Conservation (phyloP, 2,888 invertebrate species). For the Torymus auratus region DNA sequence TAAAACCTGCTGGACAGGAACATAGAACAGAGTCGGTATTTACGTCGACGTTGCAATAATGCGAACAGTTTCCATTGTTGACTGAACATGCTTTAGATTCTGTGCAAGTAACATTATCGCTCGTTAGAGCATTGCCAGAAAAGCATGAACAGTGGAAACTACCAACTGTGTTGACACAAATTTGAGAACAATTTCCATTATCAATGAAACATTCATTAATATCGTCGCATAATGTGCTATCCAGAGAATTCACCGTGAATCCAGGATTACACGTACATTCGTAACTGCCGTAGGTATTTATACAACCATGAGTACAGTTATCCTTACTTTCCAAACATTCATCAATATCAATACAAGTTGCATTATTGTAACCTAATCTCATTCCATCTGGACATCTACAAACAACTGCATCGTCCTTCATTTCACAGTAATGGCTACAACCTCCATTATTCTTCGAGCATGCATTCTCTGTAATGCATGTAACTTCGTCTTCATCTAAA, state of each 20-base stretch:
- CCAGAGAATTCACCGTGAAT: constrained; percentile 71
- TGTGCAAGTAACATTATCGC: constrained; percentile 66
- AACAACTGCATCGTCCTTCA: constrained; percentile 63
- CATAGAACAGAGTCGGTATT: constrained; percentile 76
- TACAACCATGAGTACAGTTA: constrained; percentile 76
- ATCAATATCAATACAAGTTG: constrained; percentile 75
- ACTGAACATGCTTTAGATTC: constrained; percentile 69
- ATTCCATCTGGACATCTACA: constrained; percentile 80
- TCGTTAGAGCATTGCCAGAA: constrained; percentile 69
- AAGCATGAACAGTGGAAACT: constrained; percentile 77
- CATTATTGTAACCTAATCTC: constrained; percentile 73
- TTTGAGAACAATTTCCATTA: constrained; percentile 79
- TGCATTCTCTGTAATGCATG: constrained; percentile 78
- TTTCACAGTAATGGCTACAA: constrained; percentile 77
- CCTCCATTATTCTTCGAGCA: constrained; percentile 76
- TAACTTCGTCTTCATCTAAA: constrained; percentile 66
- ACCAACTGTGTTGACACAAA: constrained; percentile 75
- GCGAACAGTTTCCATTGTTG: constrained; percentile 76
- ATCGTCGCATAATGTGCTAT: constrained; percentile 74
- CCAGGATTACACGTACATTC: constrained; percentile 78
- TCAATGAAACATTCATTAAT: constrained; percentile 77
- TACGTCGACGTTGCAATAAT: constrained; percentile 77
- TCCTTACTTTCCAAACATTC: constrained; percentile 72
- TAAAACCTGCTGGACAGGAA: constrained; percentile 78
- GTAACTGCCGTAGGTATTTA: constrained; percentile 77